Evolutionary conservation across 2,888 invertebrate genomes (phyloP).

Genomic region (Leptinotarsa juncta): DNA sequence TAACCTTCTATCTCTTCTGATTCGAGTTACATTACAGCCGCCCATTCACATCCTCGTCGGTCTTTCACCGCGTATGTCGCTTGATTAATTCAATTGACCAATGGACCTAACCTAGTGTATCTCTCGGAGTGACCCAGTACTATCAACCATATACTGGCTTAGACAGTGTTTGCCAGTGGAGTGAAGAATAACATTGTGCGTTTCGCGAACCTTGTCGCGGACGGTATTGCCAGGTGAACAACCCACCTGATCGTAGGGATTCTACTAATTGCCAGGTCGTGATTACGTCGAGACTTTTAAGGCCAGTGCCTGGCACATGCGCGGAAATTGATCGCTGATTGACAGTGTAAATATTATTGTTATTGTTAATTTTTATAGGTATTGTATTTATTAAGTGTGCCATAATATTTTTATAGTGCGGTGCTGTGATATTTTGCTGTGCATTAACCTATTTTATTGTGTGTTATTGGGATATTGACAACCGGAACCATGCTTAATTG

Average conservation of each 20-base stretch:
- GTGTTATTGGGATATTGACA: constrained; percentile 19
- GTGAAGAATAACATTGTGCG: constrained; percentile 27
- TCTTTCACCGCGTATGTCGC: constrained; percentile 28
- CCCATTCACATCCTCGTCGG: constrained; percentile 42
- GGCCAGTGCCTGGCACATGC: constrained; percentile 9
- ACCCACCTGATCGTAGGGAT: constrained; percentile 14
- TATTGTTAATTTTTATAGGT: constrained; percentile 5
- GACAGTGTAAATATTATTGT: constrained; percentile 18
- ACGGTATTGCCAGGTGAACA: constrained; percentile 22
- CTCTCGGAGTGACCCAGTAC: constrained; percentile 57
- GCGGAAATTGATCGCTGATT: neutral
- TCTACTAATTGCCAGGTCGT: constrained; percentile 7
- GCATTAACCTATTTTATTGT: constrained; percentile 8
- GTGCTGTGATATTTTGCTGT: constrained; percentile 1
- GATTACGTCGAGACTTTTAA: constrained; percentile 6
- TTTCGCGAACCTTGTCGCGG: constrained; percentile 51
- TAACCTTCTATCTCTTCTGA: constrained; percentile 59
- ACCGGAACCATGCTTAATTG: constrained; percentile 75
- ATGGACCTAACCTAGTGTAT: constrained; percentile 55
- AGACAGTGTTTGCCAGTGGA: constrained; percentile 49
- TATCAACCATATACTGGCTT: constrained; percentile 50
- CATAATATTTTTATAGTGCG: neutral
- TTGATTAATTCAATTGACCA: constrained; percentile 41
- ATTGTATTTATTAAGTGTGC: constrained; percentile 8
- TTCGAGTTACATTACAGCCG: constrained; percentile 51